Percentiles rank a stretch among this genome's conserved stretches.
Conservation (phyloP, 2,888 invertebrate genomes). For the Acrobasis suavella region DNA sequence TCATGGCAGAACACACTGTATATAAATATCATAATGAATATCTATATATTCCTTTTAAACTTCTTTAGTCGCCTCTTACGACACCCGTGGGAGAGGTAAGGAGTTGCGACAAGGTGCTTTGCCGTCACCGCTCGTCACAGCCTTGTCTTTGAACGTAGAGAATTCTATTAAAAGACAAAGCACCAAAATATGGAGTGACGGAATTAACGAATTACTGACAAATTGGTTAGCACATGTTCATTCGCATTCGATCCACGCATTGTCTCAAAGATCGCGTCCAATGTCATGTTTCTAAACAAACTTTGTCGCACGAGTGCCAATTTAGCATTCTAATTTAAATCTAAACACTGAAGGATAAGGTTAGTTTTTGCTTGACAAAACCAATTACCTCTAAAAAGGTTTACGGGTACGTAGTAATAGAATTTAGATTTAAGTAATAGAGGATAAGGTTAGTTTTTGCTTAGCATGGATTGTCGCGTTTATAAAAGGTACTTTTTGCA, state of each 20-base stretch:
- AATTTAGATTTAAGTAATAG: slow-evolving; percentile 35
- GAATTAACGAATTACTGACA: slow-evolving; percentile 37
- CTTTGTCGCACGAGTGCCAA: slow-evolving; percentile 40
- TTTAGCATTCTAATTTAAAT: slow-evolving; percentile 19
- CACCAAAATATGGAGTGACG: slow-evolving; percentile 26
- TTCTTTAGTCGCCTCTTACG: too few species aligned
- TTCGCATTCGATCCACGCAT: slow-evolving; percentile 64
- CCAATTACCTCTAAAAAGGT: neutral
- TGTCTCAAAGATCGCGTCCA: slow-evolving; percentile 55
- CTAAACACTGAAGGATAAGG: slow-evolving; percentile 39
- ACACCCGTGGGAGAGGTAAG: too few species aligned
- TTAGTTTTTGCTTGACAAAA: slow-evolving; percentile 38
- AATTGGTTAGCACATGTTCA: slow-evolving; percentile 41
- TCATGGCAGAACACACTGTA: too few species aligned
- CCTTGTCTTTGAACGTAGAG: too few species aligned
- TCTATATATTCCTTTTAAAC: too few species aligned
- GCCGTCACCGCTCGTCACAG: too few species aligned
- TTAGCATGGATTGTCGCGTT: slow-evolving; percentile 32
- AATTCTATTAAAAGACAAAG: slow-evolving; percentile 30
- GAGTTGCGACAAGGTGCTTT: too few species aligned
- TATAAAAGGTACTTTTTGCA: slow-evolving; percentile 54
- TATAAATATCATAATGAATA: too few species aligned
- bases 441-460: slow-evolving; percentile 40
- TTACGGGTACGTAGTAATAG: slow-evolving; percentile 19
- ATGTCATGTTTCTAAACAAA: slow-evolving; percentile 66